Conservation (phyloP, 2,113 vertebrate genomes). For the Menura novaehollandiae region DNA sequence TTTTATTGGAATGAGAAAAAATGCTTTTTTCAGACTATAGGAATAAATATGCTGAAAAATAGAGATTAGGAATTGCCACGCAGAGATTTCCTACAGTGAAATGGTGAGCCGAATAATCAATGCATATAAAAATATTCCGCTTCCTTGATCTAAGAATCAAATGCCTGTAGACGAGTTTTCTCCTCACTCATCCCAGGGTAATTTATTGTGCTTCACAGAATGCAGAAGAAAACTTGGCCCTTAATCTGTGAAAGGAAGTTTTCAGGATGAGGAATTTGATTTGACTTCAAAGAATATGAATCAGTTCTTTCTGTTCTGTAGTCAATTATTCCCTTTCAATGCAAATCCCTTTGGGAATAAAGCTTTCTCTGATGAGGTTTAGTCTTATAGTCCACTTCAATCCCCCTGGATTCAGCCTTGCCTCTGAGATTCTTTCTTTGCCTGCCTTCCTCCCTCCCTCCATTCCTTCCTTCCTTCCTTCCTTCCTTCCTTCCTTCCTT, state of each 20-base stretch:
- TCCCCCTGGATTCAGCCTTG: neutral
- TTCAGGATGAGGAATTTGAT: neutral
- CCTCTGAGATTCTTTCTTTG: neutral
- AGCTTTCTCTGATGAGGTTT: neutral
- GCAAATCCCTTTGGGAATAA: neutral
- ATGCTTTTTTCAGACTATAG: neutral
- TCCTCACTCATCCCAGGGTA: neutral
- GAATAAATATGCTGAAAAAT: neutral
- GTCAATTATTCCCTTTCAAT: slow-evolving; percentile 3
- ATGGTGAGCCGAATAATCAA: neutral
- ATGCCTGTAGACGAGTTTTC: neutral
- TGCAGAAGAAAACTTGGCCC: neutral
- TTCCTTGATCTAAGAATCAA: neutral
- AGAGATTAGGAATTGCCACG: neutral
- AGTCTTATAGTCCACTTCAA: neutral
- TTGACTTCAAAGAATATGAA: slow-evolving; percentile 32
- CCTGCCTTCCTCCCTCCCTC: too few species aligned
- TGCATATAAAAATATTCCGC: neutral
- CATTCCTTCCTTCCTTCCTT: rapidly evolving
- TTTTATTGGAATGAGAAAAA: neutral
- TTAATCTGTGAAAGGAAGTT: neutral
- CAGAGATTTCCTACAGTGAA: neutral
- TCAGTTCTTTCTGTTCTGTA: neutral
- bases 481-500: neutral
- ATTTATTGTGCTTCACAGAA: neutral